phyloP scores from a whole-genome alignment of 2,888 invertebrate genomes.

The Mimas tiliae region DNA sequence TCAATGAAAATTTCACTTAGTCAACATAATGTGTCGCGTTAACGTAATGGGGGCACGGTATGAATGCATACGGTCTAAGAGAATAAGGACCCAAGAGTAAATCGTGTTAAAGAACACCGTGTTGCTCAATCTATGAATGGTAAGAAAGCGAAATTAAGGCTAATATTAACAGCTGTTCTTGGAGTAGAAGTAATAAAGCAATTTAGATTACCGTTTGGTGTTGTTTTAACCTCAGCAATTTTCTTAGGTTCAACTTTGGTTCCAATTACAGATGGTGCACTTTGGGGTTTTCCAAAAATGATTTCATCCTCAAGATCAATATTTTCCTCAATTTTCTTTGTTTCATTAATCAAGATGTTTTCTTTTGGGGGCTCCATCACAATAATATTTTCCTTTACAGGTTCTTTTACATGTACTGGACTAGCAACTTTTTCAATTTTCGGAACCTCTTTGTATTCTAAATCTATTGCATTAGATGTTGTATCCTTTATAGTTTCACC shows the following conservation, averaged over 20 bases:
- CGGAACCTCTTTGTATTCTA: constrained; percentile 33
- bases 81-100: too few relatives aligned
- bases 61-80: too few relatives aligned
- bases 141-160: not conserved
- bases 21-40: too few relatives aligned
- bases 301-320: constrained; percentile 24
- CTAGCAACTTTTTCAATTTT: constrained; percentile 29
- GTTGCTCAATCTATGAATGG: too few relatives aligned
- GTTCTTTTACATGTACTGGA: constrained; percentile 8
- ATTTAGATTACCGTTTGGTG: constrained; percentile 6
- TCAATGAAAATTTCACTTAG: too few relatives aligned
- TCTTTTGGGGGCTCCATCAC: constrained; percentile 5
- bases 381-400: not conserved
- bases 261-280: not conserved
- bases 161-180: not conserved
- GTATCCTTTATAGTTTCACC: constrained; percentile 26
- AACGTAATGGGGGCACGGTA: too few relatives aligned
- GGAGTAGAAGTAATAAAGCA: not conserved
- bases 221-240: constrained; percentile 29
- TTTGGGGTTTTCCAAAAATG: constrained; percentile 24
- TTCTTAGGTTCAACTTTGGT: constrained; percentile 31
- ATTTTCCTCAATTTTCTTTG: constrained; percentile 8
- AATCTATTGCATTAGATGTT: constrained; percentile 30
- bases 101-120: too few relatives aligned
- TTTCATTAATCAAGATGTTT: not conserved